Base-by-base conservation (phyloP, 1,140 invertebrate species). In the Sipha flava region DNA sequence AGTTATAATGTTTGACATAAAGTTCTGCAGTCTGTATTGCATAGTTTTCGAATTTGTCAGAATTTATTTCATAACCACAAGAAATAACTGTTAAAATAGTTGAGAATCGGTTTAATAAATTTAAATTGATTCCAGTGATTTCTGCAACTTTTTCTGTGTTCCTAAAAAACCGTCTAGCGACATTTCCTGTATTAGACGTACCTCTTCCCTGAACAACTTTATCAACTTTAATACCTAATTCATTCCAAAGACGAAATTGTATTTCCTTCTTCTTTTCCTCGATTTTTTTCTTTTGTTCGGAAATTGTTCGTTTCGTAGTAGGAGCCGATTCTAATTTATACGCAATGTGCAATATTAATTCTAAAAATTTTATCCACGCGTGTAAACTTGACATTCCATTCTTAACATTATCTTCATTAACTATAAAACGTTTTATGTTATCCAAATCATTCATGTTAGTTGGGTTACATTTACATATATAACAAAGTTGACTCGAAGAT, bases 161-260 rank as follows among this genome's bases (percentile, higher is more conserved):
- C 59, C 75, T 54, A 77, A 85, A 86, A 82, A 86, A 85, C 79
- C 82, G 75, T 80, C 85, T 82, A 23, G 82, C 83, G 14, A 84
- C 85, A 81, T 86, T 86, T 18, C 84, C 84, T 81, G 84, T 83
- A 79, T 85, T 86, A 9, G 84, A 83, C 14, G 82, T 83, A 26
- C 84, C 84, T 79, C 75, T 82, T 21, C 82, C 82, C n/a, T 70
- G 81, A 79, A 82, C 83, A 18, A 80, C 80, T 62, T 40, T 49
- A 80, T 83, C 83, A 10, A 83, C 47, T 59, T 82, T 37, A 29
- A 83, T 47, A 18, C 81, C 59, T 52, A 82, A 31, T 80, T 82
- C 45, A 37, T 68, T 16, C 52, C 52, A 40, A 23, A 81, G 62
- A 37, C 45, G 31, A 37, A 62, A 31, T 75, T 82, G 72, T 66